Base-by-base conservation (phyloP, 2,888 invertebrate species). In the Monopis laevigella region DNA sequence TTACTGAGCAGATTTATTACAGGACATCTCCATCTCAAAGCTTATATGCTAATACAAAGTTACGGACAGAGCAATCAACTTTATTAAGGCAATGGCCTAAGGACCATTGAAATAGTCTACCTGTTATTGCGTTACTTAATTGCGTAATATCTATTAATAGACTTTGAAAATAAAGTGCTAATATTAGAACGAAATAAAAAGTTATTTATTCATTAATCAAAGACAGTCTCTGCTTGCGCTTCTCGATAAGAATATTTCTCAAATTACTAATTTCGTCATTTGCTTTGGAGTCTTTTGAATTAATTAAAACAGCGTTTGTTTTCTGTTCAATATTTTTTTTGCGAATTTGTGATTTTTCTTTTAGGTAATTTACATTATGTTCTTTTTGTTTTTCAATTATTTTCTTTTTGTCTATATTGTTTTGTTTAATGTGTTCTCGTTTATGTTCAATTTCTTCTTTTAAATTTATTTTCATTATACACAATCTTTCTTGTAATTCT, bases 401-500 rank as follows among this genome's bases (percentile, higher is more conserved):
- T 43, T 68, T 57, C 46, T 82, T 82, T 14, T 73, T 73, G 17
- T 67, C 63, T 19, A 61, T 48, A 34, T 83, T 82, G 45, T 70
- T 59, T 43, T 72, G 64, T 50, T 57, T 59, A 7, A 87, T 82
- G n/a, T 46, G 34, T 40, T 58, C 58, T 46, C 62, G 74, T 51
- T 84, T 83, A 34, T 54, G 63, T 41, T 84, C 72, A 13, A 86
- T 51, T 53, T 86, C 83, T 43, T 84, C 81, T 45, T 78, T 61
- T 45, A 85, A 59, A 12, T 66, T 64, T 19, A 83, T 68, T 58
- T 83, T 85, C 49, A 83, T 61, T 16, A 72, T 52, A 40, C 51
- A 56, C 24, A 86, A 53, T 40, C 84, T 65, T 56, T 86, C 85
- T 53, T 84, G 82, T 38, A 87, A 54, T 59, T 87, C 86, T 5